Percentiles rank a stretch among this genome's conserved stretches.
phyloP scores from a whole-genome alignment of 2,888 invertebrate species.

The Sphaerophoria rueppellii region DNA sequence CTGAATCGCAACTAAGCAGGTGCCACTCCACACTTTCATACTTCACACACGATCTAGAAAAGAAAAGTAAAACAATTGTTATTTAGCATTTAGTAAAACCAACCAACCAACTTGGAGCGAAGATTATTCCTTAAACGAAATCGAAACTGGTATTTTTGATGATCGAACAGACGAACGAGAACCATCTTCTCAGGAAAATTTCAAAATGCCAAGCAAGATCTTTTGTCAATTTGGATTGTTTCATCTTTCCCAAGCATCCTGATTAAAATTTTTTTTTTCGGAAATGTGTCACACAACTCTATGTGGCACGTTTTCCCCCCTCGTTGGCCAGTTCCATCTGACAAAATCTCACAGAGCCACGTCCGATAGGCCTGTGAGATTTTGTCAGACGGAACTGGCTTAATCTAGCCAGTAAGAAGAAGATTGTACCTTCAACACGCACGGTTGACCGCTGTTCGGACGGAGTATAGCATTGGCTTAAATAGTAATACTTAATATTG shows the following conservation, averaged over 20 bases:
- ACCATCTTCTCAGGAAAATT: slow-evolving; percentile 37
- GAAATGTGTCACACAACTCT: background rate
- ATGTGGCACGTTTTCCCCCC: background rate
- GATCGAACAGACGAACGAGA: slow-evolving; percentile 45
- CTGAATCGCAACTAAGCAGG: slow-evolving; percentile 84
- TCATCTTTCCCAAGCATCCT: background rate
- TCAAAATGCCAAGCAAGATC: background rate
- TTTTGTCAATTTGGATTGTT: background rate
- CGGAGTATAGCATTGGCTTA: background rate
- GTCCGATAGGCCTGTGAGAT: too few relatives aligned
- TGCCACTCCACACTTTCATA: background rate
- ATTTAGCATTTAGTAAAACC: slow-evolving; percentile 44
- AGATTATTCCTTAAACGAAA: background rate
- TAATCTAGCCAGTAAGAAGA: slow-evolving; percentile 10
- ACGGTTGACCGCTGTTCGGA: background rate
- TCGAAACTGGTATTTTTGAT: slow-evolving; percentile 4
- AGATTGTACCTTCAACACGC: background rate
- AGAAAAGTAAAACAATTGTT: slow-evolving; percentile 29
- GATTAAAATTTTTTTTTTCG: background rate
- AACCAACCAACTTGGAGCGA: background rate
- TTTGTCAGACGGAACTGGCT: too few relatives aligned
- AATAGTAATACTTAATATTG: slow-evolving; percentile 7
- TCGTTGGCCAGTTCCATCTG: too few relatives aligned
- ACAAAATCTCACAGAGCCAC: too few relatives aligned
- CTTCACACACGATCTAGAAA: slow-evolving; percentile 4